Evolutionary conservation across 2,797 vertebrate species (phyloP), one percentile per base, ranked within the genome.

Genomic region (Phoxinus dragarum): DNA sequence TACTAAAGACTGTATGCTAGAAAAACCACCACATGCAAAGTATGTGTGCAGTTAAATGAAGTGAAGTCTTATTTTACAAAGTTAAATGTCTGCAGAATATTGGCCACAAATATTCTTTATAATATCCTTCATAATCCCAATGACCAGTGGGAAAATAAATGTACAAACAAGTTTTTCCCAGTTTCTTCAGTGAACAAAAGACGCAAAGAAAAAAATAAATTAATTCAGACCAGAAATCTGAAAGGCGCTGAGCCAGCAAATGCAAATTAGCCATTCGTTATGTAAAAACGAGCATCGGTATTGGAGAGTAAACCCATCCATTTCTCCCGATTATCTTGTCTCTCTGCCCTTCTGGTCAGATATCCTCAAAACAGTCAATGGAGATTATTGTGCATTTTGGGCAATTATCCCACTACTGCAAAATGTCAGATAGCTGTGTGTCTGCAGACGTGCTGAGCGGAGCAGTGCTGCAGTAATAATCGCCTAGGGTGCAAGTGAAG

Each of bases 381-480:
- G 36, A 85, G 88, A 90, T 90, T 87, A 88, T 85, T 88, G 85
- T 76, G 84, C 85, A 87, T 90, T 90, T 87, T 61, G 77, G 83
- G 80, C 89, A 90, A 86, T 91, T 89, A 90, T 89, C 86, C 82
- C 85, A 80, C 81, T 86, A 78, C 81, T 85, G 69, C 84, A 81
- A 89, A 90, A 91, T 87, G 84, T 87, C 86, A 88, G 84, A 85
- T 86, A 90, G 86, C 75, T 86, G 75, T 67, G 74, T 80, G 64
- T 84, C 69, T 88, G 40, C 84, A 81, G 86, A 54, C 81, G 23
- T 69, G 82, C 72, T 84, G 78, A 86, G 84, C 61, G 0, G 82
- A 42, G 54, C 66, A 76, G 56, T 80, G 80, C 77, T 72, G 80
- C 71, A 67, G 61, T 19, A 68, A 34, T 73, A 86, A 88, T 75